phyloP scores from a whole-genome alignment of 2,797 vertebrate species.

The Pseudomugil gertrudae region DNA sequence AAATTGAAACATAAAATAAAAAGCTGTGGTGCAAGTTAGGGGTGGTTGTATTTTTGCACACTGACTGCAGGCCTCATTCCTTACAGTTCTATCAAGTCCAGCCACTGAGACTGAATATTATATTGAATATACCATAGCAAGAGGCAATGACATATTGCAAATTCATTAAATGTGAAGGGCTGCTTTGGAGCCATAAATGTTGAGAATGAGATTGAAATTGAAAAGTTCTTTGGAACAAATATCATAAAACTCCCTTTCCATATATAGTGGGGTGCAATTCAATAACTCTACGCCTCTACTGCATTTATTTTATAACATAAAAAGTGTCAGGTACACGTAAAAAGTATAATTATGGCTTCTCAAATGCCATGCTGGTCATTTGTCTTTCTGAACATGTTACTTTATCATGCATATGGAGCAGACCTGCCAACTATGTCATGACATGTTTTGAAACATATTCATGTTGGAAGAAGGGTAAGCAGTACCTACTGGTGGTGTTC shows the following conservation, averaged over 20 bases:
- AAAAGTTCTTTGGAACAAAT: slow-evolving; percentile 79
- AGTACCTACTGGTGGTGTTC: slow-evolving; percentile 1
- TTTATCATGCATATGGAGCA: slow-evolving; percentile 29
- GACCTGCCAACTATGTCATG: background rate
- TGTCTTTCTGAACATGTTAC: slow-evolving; percentile 57
- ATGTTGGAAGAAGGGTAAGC: slow-evolving; percentile 5
- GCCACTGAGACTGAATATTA: slow-evolving; percentile 66
- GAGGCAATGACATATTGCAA: slow-evolving; percentile 72
- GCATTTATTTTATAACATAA: slow-evolving; percentile 65
- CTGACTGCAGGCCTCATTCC: slow-evolving; percentile 41
- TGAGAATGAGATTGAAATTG: slow-evolving; percentile 81
- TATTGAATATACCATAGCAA: slow-evolving; percentile 68
- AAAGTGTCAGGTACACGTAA: slow-evolving; percentile 63
- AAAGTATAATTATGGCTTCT: slow-evolving; percentile 68
- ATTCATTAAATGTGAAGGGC: slow-evolving; percentile 76
- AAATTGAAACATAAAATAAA: slow-evolving; percentile 63
- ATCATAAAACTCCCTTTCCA: slow-evolving; percentile 73
- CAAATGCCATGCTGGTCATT: slow-evolving; percentile 70
- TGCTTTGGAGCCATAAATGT: slow-evolving; percentile 79
- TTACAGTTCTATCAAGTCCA: slow-evolving; percentile 63
- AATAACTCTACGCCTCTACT: slow-evolving; percentile 45
- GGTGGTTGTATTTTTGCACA: slow-evolving; percentile 52
- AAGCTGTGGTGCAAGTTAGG: slow-evolving; percentile 37
- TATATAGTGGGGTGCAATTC: slow-evolving; percentile 60
- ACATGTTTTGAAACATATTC: slow-evolving; percentile 33